Evolutionary conservation across 2,888 invertebrate species (phyloP).

Genomic region (Flexamia atlantica): DNA sequence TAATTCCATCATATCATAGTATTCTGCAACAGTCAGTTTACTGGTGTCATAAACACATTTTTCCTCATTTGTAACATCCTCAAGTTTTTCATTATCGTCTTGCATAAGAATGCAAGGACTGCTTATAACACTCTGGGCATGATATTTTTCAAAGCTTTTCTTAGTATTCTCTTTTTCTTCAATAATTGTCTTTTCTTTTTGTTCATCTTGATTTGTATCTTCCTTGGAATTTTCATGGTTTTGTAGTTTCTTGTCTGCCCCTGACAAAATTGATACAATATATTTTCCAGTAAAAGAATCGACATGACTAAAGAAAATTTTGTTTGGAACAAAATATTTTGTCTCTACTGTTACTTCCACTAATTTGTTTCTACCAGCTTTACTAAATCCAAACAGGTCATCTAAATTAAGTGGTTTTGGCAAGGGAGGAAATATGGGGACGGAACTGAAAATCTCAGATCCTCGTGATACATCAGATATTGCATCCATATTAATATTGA

Average conservation of each 20-base stretch:
- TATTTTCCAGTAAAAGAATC: constrained; percentile 18
- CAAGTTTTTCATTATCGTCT: not conserved
- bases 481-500: not conserved
- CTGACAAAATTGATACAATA: constrained; percentile 11
- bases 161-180: not conserved
- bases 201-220: not conserved
- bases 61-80: not conserved
- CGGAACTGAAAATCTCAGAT: constrained; percentile 17
- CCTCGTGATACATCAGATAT: constrained; percentile 28
- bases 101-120: not conserved
- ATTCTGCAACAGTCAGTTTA: constrained; percentile 18
- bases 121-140: not conserved
- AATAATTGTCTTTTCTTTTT: not conserved
- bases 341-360: not conserved
- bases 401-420: constrained; percentile 1
- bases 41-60: not conserved
- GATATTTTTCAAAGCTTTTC: not conserved
- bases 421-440: not conserved
- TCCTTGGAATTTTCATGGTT: not conserved
- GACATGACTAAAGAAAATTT: constrained; percentile 6
- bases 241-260: not conserved
- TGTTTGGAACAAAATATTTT: constrained; percentile 11
- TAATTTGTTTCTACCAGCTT: not conserved
- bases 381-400: constrained; percentile 10
- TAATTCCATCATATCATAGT: constrained; percentile 28